phyloP scores from a whole-genome alignment of 2,113 vertebrate genomes.

The Platichthys stellatus region DNA sequence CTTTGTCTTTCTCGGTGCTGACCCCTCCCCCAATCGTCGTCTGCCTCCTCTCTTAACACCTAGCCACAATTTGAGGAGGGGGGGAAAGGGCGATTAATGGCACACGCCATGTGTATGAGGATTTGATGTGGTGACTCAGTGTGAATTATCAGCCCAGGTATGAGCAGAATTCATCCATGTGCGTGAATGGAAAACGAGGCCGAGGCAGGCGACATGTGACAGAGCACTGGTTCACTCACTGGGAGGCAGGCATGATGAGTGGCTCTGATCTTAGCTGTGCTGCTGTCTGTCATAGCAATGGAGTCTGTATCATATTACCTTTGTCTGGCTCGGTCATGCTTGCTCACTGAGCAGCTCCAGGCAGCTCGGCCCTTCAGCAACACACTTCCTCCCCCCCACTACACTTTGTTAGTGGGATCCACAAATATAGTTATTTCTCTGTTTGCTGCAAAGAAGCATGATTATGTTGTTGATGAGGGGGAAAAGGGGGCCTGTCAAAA shows the following conservation, averaged over 20 bases:
- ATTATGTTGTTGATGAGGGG: slow-evolving; percentile 41
- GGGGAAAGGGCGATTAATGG: slow-evolving; percentile 31
- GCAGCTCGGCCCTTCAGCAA: slow-evolving; percentile 6
- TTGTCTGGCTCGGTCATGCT: slow-evolving; percentile 65
- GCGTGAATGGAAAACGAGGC: background rate
- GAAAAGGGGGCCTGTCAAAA: slow-evolving; percentile 48
- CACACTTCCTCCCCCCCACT: background rate
- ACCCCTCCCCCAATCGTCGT: slow-evolving; percentile 78
- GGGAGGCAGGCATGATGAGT: slow-evolving; percentile 42
- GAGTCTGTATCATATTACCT: slow-evolving; percentile 80
- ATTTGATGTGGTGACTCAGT: slow-evolving; percentile 51
- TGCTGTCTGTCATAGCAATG: slow-evolving; percentile 70
- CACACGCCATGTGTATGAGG: slow-evolving; percentile 56
- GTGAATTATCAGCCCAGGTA: slow-evolving; percentile 26
- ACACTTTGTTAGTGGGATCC: background rate
- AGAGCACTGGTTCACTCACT: slow-evolving; percentile 32
- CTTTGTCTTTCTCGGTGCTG: slow-evolving; percentile 79
- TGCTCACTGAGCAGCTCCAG: slow-evolving; percentile 26
- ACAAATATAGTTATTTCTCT: background rate
- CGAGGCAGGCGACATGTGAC: slow-evolving; percentile 1
- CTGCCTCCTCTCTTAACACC: slow-evolving; percentile 76
- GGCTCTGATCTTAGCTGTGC: slow-evolving; percentile 61
- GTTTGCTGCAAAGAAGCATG: slow-evolving; percentile 54
- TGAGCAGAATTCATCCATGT: slow-evolving; percentile 11
- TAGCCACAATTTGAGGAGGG: slow-evolving; percentile 61